Evolutionary conservation across 2,888 invertebrate species (phyloP).

Genomic region (Luperina testacea): DNA sequence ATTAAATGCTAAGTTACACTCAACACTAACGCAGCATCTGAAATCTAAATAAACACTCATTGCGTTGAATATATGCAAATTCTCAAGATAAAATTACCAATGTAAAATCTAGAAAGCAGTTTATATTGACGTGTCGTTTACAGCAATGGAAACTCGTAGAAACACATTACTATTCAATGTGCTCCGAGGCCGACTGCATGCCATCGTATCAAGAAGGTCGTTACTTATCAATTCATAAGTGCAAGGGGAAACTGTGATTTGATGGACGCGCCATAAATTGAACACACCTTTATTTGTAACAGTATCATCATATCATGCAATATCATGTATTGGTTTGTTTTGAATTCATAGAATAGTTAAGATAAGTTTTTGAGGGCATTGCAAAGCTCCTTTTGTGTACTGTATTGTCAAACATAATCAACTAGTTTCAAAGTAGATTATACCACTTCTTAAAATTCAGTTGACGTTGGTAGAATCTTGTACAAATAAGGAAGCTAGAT

Average conservation of each 20-base stretch:
- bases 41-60: slow-evolving; percentile 25
- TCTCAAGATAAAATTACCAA: slow-evolving; percentile 50
- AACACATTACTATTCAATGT: slow-evolving; percentile 74
- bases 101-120: slow-evolving; percentile 55
- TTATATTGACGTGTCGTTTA: slow-evolving; percentile 62
- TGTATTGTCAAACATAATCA: neutral
- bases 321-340: neutral
- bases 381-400: neutral
- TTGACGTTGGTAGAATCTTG: neutral
- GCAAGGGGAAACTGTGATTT: slow-evolving; percentile 62
- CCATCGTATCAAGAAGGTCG: slow-evolving; percentile 74
- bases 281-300: slow-evolving; percentile 7
- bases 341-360: neutral
- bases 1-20: slow-evolving; percentile 35
- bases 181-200: slow-evolving; percentile 71
- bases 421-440: neutral
- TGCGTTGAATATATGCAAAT: slow-evolving; percentile 45
- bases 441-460: neutral
- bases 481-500: neutral
- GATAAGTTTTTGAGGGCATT: neutral
- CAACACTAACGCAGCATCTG: slow-evolving; percentile 11
- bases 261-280: slow-evolving; percentile 34
- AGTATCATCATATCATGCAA: neutral
- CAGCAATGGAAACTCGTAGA: slow-evolving; percentile 69
- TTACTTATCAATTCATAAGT: slow-evolving; percentile 69